These are phyloP conservation scores for Leptothorax acervorum DNA, from an alignment of 2,888 invertebrate species.

Conservation along the genomic window DNA sequence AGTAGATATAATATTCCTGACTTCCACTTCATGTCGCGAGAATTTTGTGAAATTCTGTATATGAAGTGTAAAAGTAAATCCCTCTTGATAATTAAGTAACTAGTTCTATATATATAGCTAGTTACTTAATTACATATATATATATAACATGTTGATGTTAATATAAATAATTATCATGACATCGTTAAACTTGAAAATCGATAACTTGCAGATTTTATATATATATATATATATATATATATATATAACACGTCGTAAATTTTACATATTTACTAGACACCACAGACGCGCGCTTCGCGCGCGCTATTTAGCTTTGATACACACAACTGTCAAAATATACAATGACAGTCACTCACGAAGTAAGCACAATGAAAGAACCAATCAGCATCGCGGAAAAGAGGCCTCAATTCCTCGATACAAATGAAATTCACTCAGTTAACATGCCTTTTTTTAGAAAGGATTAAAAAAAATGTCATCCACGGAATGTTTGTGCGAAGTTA, in stretches of 20 bases:
- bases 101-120: neutral
- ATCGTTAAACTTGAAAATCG: conserved; percentile 10
- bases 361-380: no score
- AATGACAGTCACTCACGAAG: no score
- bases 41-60: conserved; percentile 26
- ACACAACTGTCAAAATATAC: no score
- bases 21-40: conserved; percentile 2
- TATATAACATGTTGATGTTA: conserved; percentile 33
- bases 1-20: neutral
- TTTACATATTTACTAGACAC: conserved; percentile 37
- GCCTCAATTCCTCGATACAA: no score
- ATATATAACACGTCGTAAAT: conserved; percentile 22
- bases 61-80: conserved; percentile 17
- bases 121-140: neutral
- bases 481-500: conserved; percentile 33
- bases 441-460: no score
- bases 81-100: conserved; percentile 1
- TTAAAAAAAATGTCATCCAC: neutral
- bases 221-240: no score
- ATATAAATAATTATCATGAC: neutral
- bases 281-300: no score
- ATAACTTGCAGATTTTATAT: conserved; percentile 34
- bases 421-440: no score
- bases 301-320: no score
- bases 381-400: no score